phyloP scores from a whole-genome alignment of 30 jellyfish, hydroid and myxozoan species.

The Cassiopea andromeda region DNA sequence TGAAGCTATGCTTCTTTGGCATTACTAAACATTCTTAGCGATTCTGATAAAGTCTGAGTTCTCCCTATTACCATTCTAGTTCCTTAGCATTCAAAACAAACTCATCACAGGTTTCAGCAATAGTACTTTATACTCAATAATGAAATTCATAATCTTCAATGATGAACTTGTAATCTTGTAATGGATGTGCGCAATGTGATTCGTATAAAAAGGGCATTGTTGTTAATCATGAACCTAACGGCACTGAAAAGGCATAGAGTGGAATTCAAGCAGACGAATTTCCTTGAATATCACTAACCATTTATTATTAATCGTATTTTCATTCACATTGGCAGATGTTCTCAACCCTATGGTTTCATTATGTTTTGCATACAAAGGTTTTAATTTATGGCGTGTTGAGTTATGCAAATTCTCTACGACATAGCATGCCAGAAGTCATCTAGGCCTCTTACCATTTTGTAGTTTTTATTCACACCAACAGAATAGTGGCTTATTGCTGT shows the following conservation, averaged over 20 bases:
- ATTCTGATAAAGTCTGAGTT: background rate
- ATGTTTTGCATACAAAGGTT: background rate
- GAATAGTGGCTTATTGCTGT: background rate
- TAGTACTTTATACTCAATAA: background rate
- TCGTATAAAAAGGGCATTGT: background rate
- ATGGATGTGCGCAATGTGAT: background rate
- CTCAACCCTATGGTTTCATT: background rate
- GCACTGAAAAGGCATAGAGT: background rate
- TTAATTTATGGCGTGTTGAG: slow-evolving; percentile 13
- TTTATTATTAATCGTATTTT: background rate
- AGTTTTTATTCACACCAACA: background rate
- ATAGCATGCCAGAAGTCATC: slow-evolving; percentile 2
- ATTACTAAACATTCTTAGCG: too few species aligned
- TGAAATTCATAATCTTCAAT: too few species aligned
- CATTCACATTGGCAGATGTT: background rate
- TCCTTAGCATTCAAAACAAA: background rate
- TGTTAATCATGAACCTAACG: background rate
- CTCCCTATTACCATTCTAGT: background rate
- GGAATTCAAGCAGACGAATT: background rate
- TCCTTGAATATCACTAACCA: background rate
- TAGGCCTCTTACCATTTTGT: background rate
- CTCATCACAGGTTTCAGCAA: background rate
- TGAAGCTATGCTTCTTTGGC: too few species aligned
- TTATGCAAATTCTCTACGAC: background rate
- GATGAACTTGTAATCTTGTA: background rate